These are phyloP conservation scores for Oegoconia quadripuncta DNA, from an alignment of 2,888 invertebrate genomes.

Conservation along the genomic window DNA sequence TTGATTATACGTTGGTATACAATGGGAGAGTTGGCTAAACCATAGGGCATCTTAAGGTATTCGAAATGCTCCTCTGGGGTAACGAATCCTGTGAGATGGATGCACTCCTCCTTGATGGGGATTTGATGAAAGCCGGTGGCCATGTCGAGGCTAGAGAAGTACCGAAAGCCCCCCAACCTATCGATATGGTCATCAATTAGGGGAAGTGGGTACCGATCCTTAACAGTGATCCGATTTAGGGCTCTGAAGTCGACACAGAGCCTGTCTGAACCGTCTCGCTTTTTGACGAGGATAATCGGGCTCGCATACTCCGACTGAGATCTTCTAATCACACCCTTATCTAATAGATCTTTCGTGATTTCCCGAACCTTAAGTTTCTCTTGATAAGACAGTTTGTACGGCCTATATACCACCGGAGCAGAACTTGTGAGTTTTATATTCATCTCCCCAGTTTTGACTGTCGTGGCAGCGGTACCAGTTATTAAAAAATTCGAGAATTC, in stretches of 20 bases:
- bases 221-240: conserved; percentile 13
- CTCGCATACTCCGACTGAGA: conserved; percentile 22
- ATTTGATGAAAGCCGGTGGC: too few species aligned
- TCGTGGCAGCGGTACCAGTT: conserved; percentile 23
- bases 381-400: conserved; percentile 21
- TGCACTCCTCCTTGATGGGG: too few species aligned
- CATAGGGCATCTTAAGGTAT: too few species aligned
- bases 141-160: conserved; percentile 1
- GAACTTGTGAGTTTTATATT: conserved; percentile 20
- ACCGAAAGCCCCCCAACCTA: conserved; percentile 3
- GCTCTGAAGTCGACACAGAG: conserved; percentile 14
- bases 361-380: conserved; percentile 25
- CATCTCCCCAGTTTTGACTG: conserved; percentile 27
- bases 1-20: too few species aligned
- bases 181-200: conserved; percentile 16
- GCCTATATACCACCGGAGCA: conserved; percentile 22
- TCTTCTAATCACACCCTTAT: conserved; percentile 21
- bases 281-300: conserved; percentile 17
- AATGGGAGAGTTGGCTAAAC: too few species aligned
- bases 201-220: conserved; percentile 13
- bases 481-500: conserved; percentile 20
- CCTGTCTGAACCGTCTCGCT: conserved; percentile 4
- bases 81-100: too few species aligned
- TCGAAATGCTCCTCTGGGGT: too few species aligned
- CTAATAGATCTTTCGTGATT: conserved; percentile 21